Conservation (phyloP, 1,140 invertebrate species). For the Papilio aristodemus region DNA sequence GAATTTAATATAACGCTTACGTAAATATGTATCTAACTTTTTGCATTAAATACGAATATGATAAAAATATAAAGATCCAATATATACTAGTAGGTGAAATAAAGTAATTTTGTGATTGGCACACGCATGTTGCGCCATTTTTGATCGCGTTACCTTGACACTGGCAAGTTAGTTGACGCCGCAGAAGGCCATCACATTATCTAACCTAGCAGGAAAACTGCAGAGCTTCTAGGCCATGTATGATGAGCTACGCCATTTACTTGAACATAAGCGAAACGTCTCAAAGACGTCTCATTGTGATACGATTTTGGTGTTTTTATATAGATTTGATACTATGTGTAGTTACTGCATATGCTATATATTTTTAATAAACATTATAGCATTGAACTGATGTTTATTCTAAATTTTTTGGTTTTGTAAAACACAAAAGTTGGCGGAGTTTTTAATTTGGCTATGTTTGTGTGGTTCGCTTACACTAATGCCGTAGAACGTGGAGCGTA, state of each 20-base stretch:
- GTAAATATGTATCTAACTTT: too few species aligned
- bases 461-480: constrained; percentile 2
- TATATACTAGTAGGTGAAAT: neutral
- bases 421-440: neutral
- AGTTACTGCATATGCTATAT: neutral
- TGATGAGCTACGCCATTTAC: neutral
- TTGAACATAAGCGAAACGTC: neutral
- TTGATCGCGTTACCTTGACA: constrained; percentile 32
- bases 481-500: neutral
- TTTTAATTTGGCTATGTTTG: constrained; percentile 1
- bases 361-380: neutral
- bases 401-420: neutral
- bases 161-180: constrained; percentile 25
- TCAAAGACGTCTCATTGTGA: neutral
- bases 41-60: neutral
- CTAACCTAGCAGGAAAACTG: constrained; percentile 28
- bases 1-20: too few species aligned
- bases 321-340: neutral
- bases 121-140: constrained; percentile 32
- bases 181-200: constrained; percentile 30
- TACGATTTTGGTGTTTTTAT: neutral
- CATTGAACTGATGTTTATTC: neutral
- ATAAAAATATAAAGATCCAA: neutral
- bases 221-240: constrained; percentile 20
- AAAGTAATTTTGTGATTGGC: constrained; percentile 13